Evolutionary conservation across 2,888 invertebrate genomes (phyloP), one percentile per base, ranked within the genome.

Genomic region (Synergus itoensis): DNA sequence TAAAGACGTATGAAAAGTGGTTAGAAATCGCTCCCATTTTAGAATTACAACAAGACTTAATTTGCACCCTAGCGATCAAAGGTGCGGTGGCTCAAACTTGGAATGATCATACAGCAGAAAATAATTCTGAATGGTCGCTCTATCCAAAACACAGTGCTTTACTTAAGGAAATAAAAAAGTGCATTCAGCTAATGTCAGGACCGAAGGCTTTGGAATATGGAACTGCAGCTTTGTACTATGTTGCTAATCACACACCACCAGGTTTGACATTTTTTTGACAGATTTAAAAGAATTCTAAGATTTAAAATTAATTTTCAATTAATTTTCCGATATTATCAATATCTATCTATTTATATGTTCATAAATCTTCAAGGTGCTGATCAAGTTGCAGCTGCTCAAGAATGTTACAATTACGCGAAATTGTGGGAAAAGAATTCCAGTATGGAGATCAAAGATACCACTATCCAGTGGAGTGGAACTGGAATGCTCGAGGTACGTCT

Each of bases 61-160:
- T 94, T 84, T 94, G 94, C 82, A 90, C 92, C 4, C 90, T 93
- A 69, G 93, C 93, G 14, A 92, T 94, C 28, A 93, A 93, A 83
- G 92, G 92, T 81, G 90, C 93, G 81, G 92, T 93, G 78, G 87
- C 81, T 7, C 86, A 83, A 76, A 84, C 85, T 16, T 89, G 89
- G 87, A 84, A 81, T 43, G 82, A 79, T 75, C 79, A 81, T 14
- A 77, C 82, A 76, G 64, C 57, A 2, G 77, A 78, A 76, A 77
- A 65, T 18, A 83, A 77, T 67, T 48, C 65, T 4, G 79, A 82
- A 14, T 90, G 91, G 91, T 84, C 81, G 1, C 76, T 88, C 16
- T 83, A 84, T 79, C 77, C 85, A 4, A 87, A 81, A 76, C 89
- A 90, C 76, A 85, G 81, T 64, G 81, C 82, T 1, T 80, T 91